Evolutionary conservation across 2,113 vertebrate species (phyloP).

Genomic region (Myanophis thanlyinensis): DNA sequence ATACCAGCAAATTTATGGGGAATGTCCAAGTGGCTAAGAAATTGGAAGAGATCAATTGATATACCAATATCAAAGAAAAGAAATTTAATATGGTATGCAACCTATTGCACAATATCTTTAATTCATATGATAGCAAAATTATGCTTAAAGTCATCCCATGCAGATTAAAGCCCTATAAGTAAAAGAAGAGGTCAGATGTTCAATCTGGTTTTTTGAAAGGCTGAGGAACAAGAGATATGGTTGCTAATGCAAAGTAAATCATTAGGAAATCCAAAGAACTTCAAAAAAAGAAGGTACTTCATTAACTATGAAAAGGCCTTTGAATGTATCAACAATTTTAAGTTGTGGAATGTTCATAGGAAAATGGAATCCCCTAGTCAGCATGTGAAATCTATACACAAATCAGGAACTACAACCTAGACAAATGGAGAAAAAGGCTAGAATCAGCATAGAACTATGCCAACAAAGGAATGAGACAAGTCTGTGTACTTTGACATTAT

Average conservation of each 20-base stretch:
- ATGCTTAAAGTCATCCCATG: background rate
- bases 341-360: background rate
- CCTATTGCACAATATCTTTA: background rate
- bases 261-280: background rate
- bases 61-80: background rate
- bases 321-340: background rate
- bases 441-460: background rate
- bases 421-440: background rate
- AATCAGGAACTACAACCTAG: background rate
- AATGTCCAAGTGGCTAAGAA: background rate
- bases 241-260: background rate
- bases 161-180: background rate
- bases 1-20: background rate
- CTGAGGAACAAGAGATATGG: background rate
- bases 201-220: background rate
- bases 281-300: background rate
- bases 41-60: background rate
- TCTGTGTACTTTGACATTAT: background rate
- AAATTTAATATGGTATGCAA: background rate
- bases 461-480: background rate
- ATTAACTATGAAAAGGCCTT: background rate
- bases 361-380: background rate
- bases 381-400: background rate
- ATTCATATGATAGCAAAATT: background rate
- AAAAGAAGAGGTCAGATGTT: background rate